Conservation (phyloP, 64 coral and sea anemone species). For the Acropora yongei region DNA sequence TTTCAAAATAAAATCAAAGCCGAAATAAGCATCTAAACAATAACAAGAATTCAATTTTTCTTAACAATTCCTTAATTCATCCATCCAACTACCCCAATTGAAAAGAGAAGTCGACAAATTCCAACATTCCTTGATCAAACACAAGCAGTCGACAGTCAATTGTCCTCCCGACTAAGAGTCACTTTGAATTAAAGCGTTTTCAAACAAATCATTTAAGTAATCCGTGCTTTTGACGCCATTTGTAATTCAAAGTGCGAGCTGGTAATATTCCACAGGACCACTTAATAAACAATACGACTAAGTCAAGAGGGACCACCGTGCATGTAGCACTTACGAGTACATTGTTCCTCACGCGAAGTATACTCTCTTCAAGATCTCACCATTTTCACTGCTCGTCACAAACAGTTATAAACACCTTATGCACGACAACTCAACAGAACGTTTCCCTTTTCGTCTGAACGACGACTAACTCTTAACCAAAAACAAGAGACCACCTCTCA, state of each 20-base stretch:
- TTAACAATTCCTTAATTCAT: background rate
- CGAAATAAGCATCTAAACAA: conserved; percentile 45
- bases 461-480: no score
- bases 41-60: conserved; percentile 10
- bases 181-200: background rate
- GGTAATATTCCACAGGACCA: background rate
- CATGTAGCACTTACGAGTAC: no score
- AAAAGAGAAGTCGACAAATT: background rate
- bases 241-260: conserved; percentile 6
- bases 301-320: no score
- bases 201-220: background rate
- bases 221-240: background rate
- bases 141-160: background rate
- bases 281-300: no score
- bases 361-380: no score
- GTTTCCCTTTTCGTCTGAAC: no score
- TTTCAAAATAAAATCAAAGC: background rate
- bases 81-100: background rate
- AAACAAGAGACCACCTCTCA: no score
- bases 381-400: no score
- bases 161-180: background rate
- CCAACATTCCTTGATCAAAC: background rate
- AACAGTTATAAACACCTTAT: no score
- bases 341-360: no score
- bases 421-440: no score